Evolutionary conservation across 2,113 vertebrate genomes (phyloP), one percentile per base, ranked within the genome.

Genomic region (Datnioides undecimradiatus): DNA sequence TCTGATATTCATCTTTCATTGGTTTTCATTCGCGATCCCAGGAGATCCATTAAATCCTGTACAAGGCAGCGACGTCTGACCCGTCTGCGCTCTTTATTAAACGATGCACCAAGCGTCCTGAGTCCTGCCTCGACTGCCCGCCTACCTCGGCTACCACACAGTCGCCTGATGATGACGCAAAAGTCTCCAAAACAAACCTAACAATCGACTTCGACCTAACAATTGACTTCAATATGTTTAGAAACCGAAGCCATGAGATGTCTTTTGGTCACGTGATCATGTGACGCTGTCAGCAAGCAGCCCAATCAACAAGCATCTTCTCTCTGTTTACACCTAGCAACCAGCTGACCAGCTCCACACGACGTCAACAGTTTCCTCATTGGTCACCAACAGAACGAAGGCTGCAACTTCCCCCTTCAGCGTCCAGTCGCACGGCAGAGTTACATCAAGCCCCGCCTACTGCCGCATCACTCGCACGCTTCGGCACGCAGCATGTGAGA

Each of bases 41-140:
- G n/a, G 48, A 31, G 65, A 66, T 40, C 21, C 8, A 25, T 49
- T 51, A 29, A 45, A 40, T 34, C 33, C 54, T 17, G 62, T 51
- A 62, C 60, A 65, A 69, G 69, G 51, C 69, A 21, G 2, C 16
- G 64, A 69, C 46, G 43, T 40, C 34, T 29, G 34, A 34, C 13
- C 3, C 52, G 36, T 36, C 16, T 23, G 43, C 65, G 16, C 76
- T 60, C 51, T 70, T 51, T 76, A 73, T 73, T 69, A 59, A 82
- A 79, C 57, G 71, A 76, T 57, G 60, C 76, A 62, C 62, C 29
- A 19, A 34, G 6, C 3, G 16, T 63, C 40, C 25, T 10, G 59
- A 49, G 75, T 75, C 76, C 40, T 8, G 0, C 38, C 58, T 43
- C 12, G 0, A 1, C 33, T 6, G 36, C 23, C 36, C 25, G 23